These are phyloP conservation scores for Volucella inflata DNA, from an alignment of 2,888 invertebrate genomes.

Conservation along the genomic window DNA sequence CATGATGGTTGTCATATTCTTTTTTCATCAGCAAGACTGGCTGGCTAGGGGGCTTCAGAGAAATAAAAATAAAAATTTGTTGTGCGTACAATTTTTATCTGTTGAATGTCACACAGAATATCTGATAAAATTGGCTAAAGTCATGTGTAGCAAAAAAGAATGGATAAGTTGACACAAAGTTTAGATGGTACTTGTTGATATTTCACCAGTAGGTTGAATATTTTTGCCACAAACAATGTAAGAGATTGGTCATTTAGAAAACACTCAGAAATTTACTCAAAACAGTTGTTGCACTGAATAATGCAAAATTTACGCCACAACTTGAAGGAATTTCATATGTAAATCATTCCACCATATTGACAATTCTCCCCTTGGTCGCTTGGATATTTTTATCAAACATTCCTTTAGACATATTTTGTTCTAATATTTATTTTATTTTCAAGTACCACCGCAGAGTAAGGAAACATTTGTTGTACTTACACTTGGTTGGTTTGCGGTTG, in stretches of 20 bases:
- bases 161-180: neutral
- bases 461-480: conserved; percentile 16
- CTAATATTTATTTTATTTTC: conserved; percentile 26
- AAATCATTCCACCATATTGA: conserved; percentile 15
- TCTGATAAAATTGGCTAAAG: conserved; percentile 25
- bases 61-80: conserved; percentile 32
- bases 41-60: neutral
- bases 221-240: neutral
- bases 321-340: neutral
- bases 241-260: too few relatives aligned
- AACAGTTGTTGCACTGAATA: neutral
- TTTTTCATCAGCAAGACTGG: neutral
- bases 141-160: neutral
- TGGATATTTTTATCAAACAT: conserved; percentile 23
- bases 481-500: neutral
- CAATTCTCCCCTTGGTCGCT: conserved; percentile 27
- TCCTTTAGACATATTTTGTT: conserved; percentile 20
- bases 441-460: conserved; percentile 28
- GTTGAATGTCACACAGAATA: conserved; percentile 26
- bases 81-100: conserved; percentile 32
- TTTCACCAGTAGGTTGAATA: neutral
- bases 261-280: neutral
- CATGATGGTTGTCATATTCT: neutral
- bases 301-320: neutral
- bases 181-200: conserved; percentile 12